phyloP scores from a whole-genome alignment of 2,888 invertebrate species.

The Mythimna ferrago region DNA sequence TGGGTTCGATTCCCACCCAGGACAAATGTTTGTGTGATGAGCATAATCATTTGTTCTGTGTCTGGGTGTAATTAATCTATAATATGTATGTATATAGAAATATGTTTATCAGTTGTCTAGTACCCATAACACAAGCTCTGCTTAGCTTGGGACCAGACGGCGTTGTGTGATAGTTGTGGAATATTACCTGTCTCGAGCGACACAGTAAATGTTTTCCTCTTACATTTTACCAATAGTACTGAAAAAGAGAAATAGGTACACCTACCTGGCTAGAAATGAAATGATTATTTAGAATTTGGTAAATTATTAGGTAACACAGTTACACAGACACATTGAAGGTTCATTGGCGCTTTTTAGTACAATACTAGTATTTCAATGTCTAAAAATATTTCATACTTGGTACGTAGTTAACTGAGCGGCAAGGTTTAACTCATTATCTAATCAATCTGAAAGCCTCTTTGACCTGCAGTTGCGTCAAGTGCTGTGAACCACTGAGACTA shows the following conservation, averaged over 20 bases:
- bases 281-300: neutral
- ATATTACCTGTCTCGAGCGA: no score
- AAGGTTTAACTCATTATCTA: conserved; percentile 49
- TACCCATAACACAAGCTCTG: no score
- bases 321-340: neutral
- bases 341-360: conserved; percentile 6
- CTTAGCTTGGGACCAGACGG: no score
- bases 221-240: neutral
- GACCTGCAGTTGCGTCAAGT: conserved; percentile 51
- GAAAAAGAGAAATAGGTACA: neutral
- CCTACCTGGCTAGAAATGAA: neutral
- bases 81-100: no score
- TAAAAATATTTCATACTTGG: conserved; percentile 23
- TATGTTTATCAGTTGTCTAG: no score
- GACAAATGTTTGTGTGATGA: no score
- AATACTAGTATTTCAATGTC: conserved; percentile 3
- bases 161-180: no score
- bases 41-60: no score
- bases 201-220: neutral
- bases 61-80: no score
- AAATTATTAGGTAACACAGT: conserved; percentile 2
- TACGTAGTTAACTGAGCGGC: neutral
- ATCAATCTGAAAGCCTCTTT: conserved; percentile 30
- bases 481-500: conserved; percentile 23
- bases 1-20: no score